Evolutionary conservation across 2,888 invertebrate species (phyloP), one percentile per base, ranked within the genome.

Genomic region (Gibbula magus): DNA sequence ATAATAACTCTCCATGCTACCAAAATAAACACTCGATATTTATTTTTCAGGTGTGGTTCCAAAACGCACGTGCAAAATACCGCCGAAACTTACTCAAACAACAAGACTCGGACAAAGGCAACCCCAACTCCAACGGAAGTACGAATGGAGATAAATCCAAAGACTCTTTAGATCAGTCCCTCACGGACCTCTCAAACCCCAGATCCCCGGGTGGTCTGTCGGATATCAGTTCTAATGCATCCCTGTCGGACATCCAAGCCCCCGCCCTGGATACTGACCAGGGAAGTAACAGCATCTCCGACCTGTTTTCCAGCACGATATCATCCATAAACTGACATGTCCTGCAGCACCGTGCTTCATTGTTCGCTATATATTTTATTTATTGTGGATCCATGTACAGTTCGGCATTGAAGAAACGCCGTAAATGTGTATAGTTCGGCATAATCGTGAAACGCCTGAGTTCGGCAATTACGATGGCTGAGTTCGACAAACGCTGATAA

Each of bases 11-110:
- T 45, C 13, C 5, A 45, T 45, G 45, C 5, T 10, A 45, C 45
- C 45, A 45, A 45, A 45, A 18, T 67, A 54, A 53, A n/a, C 29
- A 22, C n/a, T 54, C 18, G n/a, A 56, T 25, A 25, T 25, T 67
- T 70, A 25, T 53, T 16, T 78, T 73, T 53, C 95, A 99, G 98
- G 99, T 99, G 0, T 99, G 99, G 99, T 99, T 99, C 93, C 99
- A 99, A 95, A 99, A 99, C 93, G 99, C 99, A 0, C 94, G 99
- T 77, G 99, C 99, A 53, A 99, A 99, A 94, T 99, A 98, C 96
- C 95, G 99, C 86, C 95, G 99, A 77, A 98, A 96, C 95, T 95
- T 96, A 93, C 83, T 91, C 75, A 91, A 91, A 78, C 90, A 90
- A 76, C 67, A 78, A 7, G 87, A 87, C 74, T 83, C 85, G 10